phyloP scores from a whole-genome alignment of 2,888 invertebrate species.

The Ephialtes manifestator region DNA sequence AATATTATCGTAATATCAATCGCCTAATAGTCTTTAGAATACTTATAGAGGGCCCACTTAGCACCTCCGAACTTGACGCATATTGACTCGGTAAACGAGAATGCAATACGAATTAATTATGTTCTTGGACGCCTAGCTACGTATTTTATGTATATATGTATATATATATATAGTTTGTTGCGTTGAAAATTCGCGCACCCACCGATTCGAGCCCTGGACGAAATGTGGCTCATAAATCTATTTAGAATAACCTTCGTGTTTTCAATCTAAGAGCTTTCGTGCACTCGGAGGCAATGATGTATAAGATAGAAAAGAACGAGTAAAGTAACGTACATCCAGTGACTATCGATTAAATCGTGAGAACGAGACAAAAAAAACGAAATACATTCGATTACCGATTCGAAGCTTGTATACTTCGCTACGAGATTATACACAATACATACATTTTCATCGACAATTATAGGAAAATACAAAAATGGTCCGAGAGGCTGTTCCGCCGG shows the following conservation, averaged over 20 bases:
- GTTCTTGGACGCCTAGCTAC: constrained; percentile 37
- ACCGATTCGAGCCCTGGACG: constrained; percentile 20
- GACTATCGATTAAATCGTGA: constrained; percentile 18
- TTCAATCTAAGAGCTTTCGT: not conserved
- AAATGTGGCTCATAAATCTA: constrained; percentile 32
- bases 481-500: constrained; percentile 68
- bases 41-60: constrained; percentile 7
- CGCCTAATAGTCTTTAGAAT: constrained; percentile 41
- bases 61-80: constrained; percentile 11
- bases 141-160: constrained; percentile 17
- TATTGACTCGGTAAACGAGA: constrained; percentile 29
- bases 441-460: constrained; percentile 48
- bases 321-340: not conserved
- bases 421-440: constrained; percentile 10
- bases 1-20: constrained; percentile 32
- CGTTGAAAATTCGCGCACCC: constrained; percentile 17
- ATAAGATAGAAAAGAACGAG: constrained; percentile 22
- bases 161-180: constrained; percentile 25
- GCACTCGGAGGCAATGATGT: constrained; percentile 35
- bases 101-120: constrained; percentile 29
- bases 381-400: constrained; percentile 10
- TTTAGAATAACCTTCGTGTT: constrained; percentile 51
- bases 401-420: constrained; percentile 11
- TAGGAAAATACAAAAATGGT: constrained; percentile 74
- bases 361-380: constrained; percentile 30